These are phyloP conservation scores for Limnephilus lunatus DNA, from an alignment of 2,888 invertebrate species.

Conservation along the genomic window DNA sequence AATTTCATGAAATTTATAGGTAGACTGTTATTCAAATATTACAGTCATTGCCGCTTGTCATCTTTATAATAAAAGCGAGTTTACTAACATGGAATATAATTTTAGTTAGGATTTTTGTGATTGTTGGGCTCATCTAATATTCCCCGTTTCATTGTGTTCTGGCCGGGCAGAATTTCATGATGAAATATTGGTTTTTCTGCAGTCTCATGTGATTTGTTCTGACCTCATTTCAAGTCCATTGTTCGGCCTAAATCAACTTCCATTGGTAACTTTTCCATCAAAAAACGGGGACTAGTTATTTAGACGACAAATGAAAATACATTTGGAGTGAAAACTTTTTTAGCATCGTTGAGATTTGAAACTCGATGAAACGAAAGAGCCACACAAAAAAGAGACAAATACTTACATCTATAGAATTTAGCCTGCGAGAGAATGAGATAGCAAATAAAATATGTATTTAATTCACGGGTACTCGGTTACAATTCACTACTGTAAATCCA, in stretches of 20 bases:
- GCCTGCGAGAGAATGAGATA: no score
- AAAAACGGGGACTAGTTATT: not conserved
- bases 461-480: no score
- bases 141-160: not conserved
- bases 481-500: no score
- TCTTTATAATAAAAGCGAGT: not conserved
- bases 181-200: slow-evolving; percentile 2
- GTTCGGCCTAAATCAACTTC: not conserved
- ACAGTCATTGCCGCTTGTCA: not conserved
- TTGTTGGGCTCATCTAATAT: not conserved
- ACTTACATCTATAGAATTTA: no score
- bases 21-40: not conserved
- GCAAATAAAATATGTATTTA: no score
- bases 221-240: not conserved
- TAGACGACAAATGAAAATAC: not conserved
- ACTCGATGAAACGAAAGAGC: no score
- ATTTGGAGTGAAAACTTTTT: no score
- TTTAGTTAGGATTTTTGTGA: not conserved
- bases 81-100: not conserved
- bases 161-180: not conserved
- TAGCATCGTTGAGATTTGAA: no score
- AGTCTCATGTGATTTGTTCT: not conserved
- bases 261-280: not conserved
- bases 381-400: no score
- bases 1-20: no score